Evolutionary conservation across 1,140 invertebrate species (phyloP).

Genomic region (Adelges cooleyi): DNA sequence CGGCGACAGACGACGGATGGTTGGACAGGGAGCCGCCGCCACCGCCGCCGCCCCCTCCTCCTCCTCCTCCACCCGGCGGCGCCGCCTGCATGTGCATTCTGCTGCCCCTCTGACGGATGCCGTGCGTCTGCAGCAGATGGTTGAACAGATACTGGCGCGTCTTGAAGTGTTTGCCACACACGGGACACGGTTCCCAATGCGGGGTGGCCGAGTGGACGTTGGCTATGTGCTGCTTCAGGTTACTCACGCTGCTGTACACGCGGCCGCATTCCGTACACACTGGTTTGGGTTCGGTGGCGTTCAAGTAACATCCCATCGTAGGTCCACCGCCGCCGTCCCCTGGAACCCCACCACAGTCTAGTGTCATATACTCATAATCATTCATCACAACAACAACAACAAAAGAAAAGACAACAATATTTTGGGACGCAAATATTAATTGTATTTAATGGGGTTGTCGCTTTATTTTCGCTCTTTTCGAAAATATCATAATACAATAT

Average conservation of each 20-base stretch:
- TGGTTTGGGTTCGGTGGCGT: constrained; percentile 40
- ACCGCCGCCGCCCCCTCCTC: constrained; percentile 34
- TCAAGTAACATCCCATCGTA: constrained; percentile 26
- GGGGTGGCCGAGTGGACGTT: constrained; percentile 56
- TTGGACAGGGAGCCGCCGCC: neutral
- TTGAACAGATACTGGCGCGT: constrained; percentile 58
- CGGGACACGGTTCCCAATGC: constrained; percentile 50
- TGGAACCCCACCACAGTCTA: constrained; percentile 25
- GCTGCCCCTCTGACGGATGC: constrained; percentile 46
- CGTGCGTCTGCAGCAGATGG: constrained; percentile 55
- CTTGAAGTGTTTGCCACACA: constrained; percentile 55
- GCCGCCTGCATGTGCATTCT: constrained; percentile 35
- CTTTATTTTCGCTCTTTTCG: too few species aligned
- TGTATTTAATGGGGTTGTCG: too few species aligned
- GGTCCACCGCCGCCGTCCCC: constrained; percentile 29
- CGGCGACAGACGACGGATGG: neutral
- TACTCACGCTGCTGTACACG: constrained; percentile 52
- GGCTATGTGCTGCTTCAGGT: constrained; percentile 59
- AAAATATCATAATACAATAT: too few species aligned
- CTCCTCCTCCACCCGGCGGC: constrained; percentile 1
- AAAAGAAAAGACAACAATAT: too few species aligned
- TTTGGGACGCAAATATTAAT: too few species aligned
- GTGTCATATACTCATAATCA: constrained; percentile 21
- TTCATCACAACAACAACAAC: constrained; percentile 11
- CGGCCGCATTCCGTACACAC: constrained; percentile 55